Percentiles rank a stretch among this genome's conserved stretches.
phyloP scores from a whole-genome alignment of 1,140 invertebrate genomes.

The Drosophila melanica region DNA sequence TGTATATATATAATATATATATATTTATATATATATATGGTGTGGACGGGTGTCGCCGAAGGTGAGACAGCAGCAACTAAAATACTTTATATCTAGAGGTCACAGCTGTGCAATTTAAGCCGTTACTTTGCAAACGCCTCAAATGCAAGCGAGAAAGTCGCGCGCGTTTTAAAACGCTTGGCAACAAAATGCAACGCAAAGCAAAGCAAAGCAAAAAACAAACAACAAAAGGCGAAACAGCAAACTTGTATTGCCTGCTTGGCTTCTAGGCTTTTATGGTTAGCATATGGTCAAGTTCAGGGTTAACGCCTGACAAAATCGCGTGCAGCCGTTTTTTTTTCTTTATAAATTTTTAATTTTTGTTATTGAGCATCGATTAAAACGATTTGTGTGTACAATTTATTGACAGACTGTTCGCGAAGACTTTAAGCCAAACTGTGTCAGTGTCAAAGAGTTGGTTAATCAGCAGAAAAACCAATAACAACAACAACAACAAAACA shows the following conservation, averaged over 20 bases:
- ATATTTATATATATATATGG: constrained; percentile 16
- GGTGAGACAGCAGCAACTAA: constrained; percentile 25
- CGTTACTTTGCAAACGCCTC: constrained; percentile 4
- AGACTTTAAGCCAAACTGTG: constrained; percentile 52
- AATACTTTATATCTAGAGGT: constrained; percentile 36
- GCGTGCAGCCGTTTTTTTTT: constrained; percentile 29
- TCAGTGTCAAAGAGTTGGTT: constrained; percentile 57
- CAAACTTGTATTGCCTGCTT: constrained; percentile 31
- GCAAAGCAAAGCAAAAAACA: constrained; percentile 5
- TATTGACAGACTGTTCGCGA: constrained; percentile 44
- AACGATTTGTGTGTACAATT: not conserved
- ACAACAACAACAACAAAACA: constrained; percentile 42
- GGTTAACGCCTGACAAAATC: constrained; percentile 22
- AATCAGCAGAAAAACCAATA: constrained; percentile 27
- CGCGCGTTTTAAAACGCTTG: constrained; percentile 24
- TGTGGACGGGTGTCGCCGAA: constrained; percentile 36
- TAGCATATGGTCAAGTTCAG: constrained; percentile 64
- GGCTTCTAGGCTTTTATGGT: constrained; percentile 25
- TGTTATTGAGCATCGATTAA: not conserved
- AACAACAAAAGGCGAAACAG: too few relatives aligned
- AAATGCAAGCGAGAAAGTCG: constrained; percentile 24
- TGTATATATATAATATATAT: not conserved
- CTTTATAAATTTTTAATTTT: too few relatives aligned
- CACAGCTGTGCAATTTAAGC: constrained; percentile 24
- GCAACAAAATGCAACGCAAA: not conserved